Evolutionary conservation across 2,888 invertebrate species (phyloP), one percentile per base, ranked within the genome.

Genomic region (Lithophane socia): DNA sequence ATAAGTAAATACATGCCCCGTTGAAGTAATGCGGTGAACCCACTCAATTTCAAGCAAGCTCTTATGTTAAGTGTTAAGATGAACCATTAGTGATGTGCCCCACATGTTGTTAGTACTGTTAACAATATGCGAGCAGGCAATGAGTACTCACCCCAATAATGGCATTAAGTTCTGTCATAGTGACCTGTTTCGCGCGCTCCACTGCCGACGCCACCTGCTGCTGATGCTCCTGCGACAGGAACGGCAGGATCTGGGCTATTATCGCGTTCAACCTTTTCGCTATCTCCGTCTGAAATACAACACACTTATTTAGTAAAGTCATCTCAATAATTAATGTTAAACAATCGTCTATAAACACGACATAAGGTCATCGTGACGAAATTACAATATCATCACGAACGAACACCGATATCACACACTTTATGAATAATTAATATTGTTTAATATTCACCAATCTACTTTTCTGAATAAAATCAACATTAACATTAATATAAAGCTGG

Each of bases 171-270:
- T 99, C 99, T 83, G 98, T 98, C 98, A 99, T 99, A 91, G 98
- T 99, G 93, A 99, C 98, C 97, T 99, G 99, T 96, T 99, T 99
- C 91, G 99, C 99, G 91, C 99, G 96, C 94, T 99, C 99, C 85
- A 99, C 98, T 13, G 99, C 99, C 82, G 98, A 98, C 65, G 98
- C 98, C 86, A 99, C 99, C 97, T 99, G 99, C 97, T 99, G 98
- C 94, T 99, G 99, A 93, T 98, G 98, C 95, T 98, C 99, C 96
- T 98, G 98, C 70, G 99, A 98, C 90, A 99, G 97, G 96, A 98
- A 99, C 90, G 99, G 99, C 94, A 99, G 97, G 92, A 99, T 98
- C 97, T 99, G 99, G 90, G 98, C 98, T 94, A 99, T 98, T 93
- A 99, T 99, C 90, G 99, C 98, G 95, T 98, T 99, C 95, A 99